phyloP scores from a whole-genome alignment of 2,797 vertebrate species.

The Xenopus petersii region DNA sequence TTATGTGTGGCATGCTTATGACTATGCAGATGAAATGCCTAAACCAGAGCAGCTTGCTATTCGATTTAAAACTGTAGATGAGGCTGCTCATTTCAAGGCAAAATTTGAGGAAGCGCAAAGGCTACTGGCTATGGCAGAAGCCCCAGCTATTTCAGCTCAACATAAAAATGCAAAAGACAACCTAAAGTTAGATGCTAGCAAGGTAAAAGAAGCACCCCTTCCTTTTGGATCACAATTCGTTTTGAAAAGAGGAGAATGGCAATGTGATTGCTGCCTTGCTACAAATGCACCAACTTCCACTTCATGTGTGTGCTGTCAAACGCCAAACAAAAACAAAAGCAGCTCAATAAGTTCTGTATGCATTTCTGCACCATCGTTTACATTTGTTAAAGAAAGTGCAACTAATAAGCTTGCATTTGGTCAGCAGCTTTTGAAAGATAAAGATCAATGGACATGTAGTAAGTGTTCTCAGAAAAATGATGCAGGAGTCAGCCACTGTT shows the following conservation, averaged over 20 bases:
- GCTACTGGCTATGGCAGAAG: slow-evolving; percentile 61
- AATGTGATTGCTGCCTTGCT: slow-evolving; percentile 74
- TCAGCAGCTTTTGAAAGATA: slow-evolving; percentile 57
- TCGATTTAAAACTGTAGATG: slow-evolving; percentile 92
- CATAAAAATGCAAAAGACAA: slow-evolving; percentile 45
- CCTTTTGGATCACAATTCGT: slow-evolving; percentile 76
- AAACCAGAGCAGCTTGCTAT: slow-evolving; percentile 93
- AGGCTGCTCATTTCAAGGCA: slow-evolving; percentile 86
- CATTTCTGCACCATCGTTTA: slow-evolving; percentile 33
- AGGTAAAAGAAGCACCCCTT: slow-evolving; percentile 54
- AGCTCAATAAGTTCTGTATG: slow-evolving; percentile 34
- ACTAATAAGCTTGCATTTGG: slow-evolving; percentile 55
- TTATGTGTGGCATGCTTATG: slow-evolving; percentile 94
- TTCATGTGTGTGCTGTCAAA: slow-evolving; percentile 76
- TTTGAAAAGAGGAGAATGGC: slow-evolving; percentile 82
- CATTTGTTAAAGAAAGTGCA: slow-evolving; percentile 53
- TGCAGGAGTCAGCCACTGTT: slow-evolving; percentile 53
- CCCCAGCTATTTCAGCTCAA: slow-evolving; percentile 53
- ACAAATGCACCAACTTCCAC: slow-evolving; percentile 68
- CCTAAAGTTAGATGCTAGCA: slow-evolving; percentile 51
- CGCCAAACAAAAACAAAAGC: slow-evolving; percentile 59
- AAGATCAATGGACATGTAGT: slow-evolving; percentile 53
- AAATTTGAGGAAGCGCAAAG: slow-evolving; percentile 90
- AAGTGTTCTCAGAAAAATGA: slow-evolving; percentile 61
- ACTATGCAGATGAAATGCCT: slow-evolving; percentile 93